Base-by-base conservation (phyloP, 2,888 invertebrate genomes). In the Chrysolina americana region DNA sequence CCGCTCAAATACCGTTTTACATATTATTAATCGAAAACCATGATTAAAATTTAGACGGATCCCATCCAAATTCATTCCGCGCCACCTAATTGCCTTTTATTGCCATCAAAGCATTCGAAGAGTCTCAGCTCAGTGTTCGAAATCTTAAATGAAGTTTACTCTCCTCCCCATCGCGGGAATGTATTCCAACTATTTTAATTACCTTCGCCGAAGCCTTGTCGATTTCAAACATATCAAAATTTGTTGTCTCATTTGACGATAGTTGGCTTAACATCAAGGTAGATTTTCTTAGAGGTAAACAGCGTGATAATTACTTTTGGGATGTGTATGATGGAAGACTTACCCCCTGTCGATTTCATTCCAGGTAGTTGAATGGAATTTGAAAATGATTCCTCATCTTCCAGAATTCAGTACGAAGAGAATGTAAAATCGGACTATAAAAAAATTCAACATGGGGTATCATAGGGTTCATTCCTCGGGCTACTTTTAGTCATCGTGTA, bases 131-230 rank as follows among this genome's bases (percentile, higher is more conserved):
- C 59, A 6, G n/a, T 59, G 17, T 23, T n/a, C 2, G 59, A 59
- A 59, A 17, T 59, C 59, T 59, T 36, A 59, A 28, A 59, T 59
- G 59, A 17, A 59, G 59, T 59, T 59, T 59, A n/a, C n/a, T 59
- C 21, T 21, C 23, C 21, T n/a, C 15, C 47, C 23, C 36, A 59
- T 23, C 36, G 0, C 10, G n/a, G 15, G n/a, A 28, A 59, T 59
- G 10, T 36, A 59, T 36, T 59, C 28, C 13, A 17, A 59, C 59
- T 15, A 59, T 59, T 59, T 36, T 59, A 23, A 59, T 59, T 59
- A n/a, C 23, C 59, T 59, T 5, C 23, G 59, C 53, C 11, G 53
- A 48, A 48, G 17, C n/a, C 48, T 15, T 47, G 59, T 59, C 28
- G 59, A 23, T 59, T 15, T 59, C 28, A 17, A 36, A 15, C 23